Evolutionary conservation across 2,113 vertebrate genomes (phyloP), one percentile per base, ranked within the genome.

Genomic region (Craseonycteris thonglongyai): DNA sequence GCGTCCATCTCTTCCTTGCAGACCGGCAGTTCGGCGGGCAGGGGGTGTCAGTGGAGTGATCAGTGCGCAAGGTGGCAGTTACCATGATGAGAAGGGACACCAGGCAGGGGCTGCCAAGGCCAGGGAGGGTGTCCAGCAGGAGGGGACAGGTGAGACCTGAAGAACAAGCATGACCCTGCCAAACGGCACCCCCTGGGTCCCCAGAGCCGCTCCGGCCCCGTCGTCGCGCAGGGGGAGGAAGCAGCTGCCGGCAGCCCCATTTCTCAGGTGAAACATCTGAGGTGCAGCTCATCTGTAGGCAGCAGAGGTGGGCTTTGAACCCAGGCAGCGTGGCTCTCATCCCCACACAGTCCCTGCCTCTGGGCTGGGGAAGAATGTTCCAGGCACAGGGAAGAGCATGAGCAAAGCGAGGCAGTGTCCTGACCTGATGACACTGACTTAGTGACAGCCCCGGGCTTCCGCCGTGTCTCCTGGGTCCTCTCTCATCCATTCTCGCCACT

Each of bases 31-130:
- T 71, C 40, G 35, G 83, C 2, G 0, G 26, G 19, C 18, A 1
- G 35, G 38, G 84, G 14, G 1, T 0, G 2, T 15, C 33, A 5
- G 0, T 21, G 28, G 45, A 40, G 5, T 5, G 47, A 18, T 66
- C 30, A 2, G 14, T 2, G 7, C 18, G 1, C 16, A 22, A 16
- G 26, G 45, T 22, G 56, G 51, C 6, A 0, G 1, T 14, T 11
- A 12, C 66, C 24, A 1, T n/a, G 5, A 22, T 3, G 56, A 59
- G 82, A 26, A 21, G 35, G 33, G 14, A 5, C 58, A 42, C 28
- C 5, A n/a, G 9, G 9, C 51, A 45, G 2, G 3, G 35, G 69
- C 54, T 1, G 0, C 49, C 0, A 33, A n/a, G 51, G 26, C 75
- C 79, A 49, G 18, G 30, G n/a, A 42, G 35, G 21, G 16, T 0